Evolutionary conservation across 2,113 vertebrate genomes (phyloP).

Genomic region (Dissostichus mawsoni): DNA sequence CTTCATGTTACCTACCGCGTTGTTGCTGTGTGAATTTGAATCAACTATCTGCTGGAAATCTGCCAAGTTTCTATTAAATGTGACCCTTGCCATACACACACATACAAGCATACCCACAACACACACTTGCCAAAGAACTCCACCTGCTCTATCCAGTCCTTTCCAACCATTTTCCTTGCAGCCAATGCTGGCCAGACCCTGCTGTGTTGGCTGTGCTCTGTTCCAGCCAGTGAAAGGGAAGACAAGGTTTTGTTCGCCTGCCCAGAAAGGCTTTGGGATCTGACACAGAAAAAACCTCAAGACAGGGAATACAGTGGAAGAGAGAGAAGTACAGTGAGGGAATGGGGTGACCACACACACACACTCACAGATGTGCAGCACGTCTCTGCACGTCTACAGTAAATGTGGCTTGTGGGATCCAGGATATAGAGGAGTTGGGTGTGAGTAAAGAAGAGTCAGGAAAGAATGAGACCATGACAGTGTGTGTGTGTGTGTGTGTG

Average conservation of each 20-base stretch:
- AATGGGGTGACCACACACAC: conserved; percentile 31
- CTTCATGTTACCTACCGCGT: conserved; percentile 57
- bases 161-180: conserved; percentile 54
- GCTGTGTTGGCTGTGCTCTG: conserved; percentile 48
- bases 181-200: conserved; percentile 40
- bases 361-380: conserved; percentile 34
- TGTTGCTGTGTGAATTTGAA: conserved; percentile 46
- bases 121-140: conserved; percentile 50
- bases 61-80: conserved; percentile 30
- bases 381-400: conserved; percentile 4
- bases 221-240: conserved; percentile 51
- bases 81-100: conserved; percentile 9
- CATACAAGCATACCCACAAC: conserved; percentile 24
- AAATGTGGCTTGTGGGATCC: conserved; percentile 9
- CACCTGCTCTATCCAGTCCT: conserved; percentile 68
- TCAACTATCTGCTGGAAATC: conserved; percentile 54
- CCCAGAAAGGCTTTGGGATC: conserved; percentile 52
- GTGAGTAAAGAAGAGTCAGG: conserved; percentile 7
- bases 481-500: conserved; percentile 28
- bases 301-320: conserved; percentile 26
- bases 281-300: conserved; percentile 54
- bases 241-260: conserved; percentile 55
- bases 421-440: conserved; percentile 28
- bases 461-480: conserved; percentile 69
- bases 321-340: conserved; percentile 28